Evolutionary conservation across 2,888 invertebrate species (phyloP).

Genomic region (Volucella zonaria): DNA sequence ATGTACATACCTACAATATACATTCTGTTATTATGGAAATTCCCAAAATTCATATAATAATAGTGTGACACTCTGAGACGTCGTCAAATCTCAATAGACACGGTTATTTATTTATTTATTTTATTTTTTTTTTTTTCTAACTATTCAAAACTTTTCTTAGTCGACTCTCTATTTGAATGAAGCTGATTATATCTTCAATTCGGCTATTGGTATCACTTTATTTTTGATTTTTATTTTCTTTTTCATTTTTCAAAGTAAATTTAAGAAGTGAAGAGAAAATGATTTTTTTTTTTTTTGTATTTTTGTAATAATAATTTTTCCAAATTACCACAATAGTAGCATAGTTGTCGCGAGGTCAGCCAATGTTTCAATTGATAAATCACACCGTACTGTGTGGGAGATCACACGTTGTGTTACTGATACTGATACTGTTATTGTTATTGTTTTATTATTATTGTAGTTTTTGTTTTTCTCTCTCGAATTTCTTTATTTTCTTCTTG

Average conservation of each 20-base stretch:
- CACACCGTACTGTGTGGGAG: slow-evolving; percentile 14
- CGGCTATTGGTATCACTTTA: slow-evolving; percentile 35
- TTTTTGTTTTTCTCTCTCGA: neutral
- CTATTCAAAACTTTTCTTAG: slow-evolving; percentile 21
- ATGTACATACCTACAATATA: slow-evolving; percentile 67
- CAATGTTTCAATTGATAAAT: slow-evolving; percentile 56
- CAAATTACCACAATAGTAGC: slow-evolving; percentile 67
- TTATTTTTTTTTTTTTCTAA: neutral
- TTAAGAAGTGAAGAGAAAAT: slow-evolving; percentile 11
- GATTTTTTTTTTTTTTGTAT: neutral
- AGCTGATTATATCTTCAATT: slow-evolving; percentile 12
- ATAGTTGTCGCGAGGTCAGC: slow-evolving; percentile 57
- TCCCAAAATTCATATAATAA: slow-evolving; percentile 61
- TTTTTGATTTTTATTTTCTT: neutral
- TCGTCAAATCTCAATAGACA: slow-evolving; percentile 34
- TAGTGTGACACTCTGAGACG: slow-evolving; percentile 47
- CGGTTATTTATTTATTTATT: slow-evolving; percentile 6
- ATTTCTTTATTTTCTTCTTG: neutral
- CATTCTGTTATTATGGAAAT: slow-evolving; percentile 61
- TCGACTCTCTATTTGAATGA: slow-evolving; percentile 21
- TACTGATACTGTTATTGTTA: slow-evolving; percentile 6
- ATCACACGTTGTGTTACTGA: slow-evolving; percentile 31
- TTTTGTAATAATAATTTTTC: slow-evolving; percentile 35
- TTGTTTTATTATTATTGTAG: slow-evolving; percentile 6
- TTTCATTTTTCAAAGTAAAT: slow-evolving; percentile 30